These are phyloP conservation scores for Tragopan temminckii DNA, from an alignment of 2,797 vertebrate genomes.

Conservation along the genomic window DNA sequence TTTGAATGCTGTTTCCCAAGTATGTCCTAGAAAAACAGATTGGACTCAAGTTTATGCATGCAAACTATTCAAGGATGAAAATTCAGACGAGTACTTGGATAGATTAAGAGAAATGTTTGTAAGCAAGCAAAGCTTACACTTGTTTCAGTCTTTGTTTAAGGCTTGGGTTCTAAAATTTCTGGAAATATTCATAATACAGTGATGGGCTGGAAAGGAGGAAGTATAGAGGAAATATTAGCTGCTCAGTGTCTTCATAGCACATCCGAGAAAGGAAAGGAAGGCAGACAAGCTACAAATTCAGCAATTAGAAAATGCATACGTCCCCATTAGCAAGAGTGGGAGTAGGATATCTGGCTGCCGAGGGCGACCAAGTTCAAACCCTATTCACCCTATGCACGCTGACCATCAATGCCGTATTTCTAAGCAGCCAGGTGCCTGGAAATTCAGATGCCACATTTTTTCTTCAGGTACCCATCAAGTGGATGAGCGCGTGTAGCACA, in stretches of 20 bases:
- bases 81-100: not conserved
- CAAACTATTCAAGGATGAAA: not conserved
- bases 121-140: not conserved
- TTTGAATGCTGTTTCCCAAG: not conserved
- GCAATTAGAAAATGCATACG: not conserved
- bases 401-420: not conserved
- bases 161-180: not conserved
- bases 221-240: not conserved
- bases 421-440: not conserved
- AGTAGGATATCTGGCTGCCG: not conserved
- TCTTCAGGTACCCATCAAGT: not conserved
- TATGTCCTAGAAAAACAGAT: not conserved
- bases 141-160: not conserved
- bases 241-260: not conserved
- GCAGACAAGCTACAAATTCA: not conserved
- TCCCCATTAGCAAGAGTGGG: not conserved
- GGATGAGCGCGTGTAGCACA: too few relatives aligned
- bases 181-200: not conserved
- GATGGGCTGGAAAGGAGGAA: not conserved
- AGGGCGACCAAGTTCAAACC: not conserved
- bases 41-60: not conserved
- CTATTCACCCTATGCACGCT: not conserved
- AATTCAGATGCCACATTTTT: not conserved
- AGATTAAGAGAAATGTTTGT: not conserved
- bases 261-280: not conserved